Conservation (phyloP, 2,797 vertebrate genomes). For the Apogon talboti region DNA sequence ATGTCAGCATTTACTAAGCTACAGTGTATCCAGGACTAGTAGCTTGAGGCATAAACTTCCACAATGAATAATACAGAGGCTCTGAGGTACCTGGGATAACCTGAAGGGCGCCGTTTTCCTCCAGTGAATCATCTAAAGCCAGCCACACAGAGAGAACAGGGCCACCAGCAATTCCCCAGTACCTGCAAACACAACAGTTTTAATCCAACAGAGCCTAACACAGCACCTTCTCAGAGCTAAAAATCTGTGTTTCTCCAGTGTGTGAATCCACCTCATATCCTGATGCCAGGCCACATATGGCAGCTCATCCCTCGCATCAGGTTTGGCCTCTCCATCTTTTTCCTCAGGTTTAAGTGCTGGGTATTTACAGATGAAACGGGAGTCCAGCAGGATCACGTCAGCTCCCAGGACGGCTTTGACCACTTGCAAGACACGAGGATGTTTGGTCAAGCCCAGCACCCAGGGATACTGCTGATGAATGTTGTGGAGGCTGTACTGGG, state of each 20-base stretch:
- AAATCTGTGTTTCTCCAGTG: background rate
- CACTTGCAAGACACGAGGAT: slow-evolving; percentile 73
- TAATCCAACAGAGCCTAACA: slow-evolving; percentile 8
- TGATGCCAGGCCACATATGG: slow-evolving; percentile 88
- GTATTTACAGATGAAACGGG: slow-evolving; percentile 89
- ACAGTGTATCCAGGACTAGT: background rate
- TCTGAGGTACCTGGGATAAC: slow-evolving; percentile 84
- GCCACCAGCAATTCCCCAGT: slow-evolving; percentile 86
- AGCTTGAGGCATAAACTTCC: background rate
- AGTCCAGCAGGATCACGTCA: slow-evolving; percentile 85
- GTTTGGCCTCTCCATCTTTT: slow-evolving; percentile 5
- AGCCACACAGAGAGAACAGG: slow-evolving; percentile 86
- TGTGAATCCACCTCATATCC: slow-evolving; percentile 83
- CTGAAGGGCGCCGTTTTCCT: slow-evolving; percentile 84
- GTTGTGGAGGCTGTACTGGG: slow-evolving; percentile 86
- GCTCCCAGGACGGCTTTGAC: slow-evolving; percentile 78
- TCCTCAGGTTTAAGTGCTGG: slow-evolving; percentile 53
- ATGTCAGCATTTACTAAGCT: background rate
- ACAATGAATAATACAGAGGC: background rate
- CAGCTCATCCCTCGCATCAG: slow-evolving; percentile 24
- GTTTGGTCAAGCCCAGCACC: slow-evolving; percentile 79
- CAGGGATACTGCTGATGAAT: slow-evolving; percentile 81
- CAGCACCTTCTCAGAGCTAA: background rate
- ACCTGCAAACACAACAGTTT: slow-evolving; percentile 66
- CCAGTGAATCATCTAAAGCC: slow-evolving; percentile 83